Percentiles rank a stretch among this genome's conserved stretches.
Conservation (phyloP, 2,113 vertebrate genomes). For the Phalacrocorax pelagicus region DNA sequence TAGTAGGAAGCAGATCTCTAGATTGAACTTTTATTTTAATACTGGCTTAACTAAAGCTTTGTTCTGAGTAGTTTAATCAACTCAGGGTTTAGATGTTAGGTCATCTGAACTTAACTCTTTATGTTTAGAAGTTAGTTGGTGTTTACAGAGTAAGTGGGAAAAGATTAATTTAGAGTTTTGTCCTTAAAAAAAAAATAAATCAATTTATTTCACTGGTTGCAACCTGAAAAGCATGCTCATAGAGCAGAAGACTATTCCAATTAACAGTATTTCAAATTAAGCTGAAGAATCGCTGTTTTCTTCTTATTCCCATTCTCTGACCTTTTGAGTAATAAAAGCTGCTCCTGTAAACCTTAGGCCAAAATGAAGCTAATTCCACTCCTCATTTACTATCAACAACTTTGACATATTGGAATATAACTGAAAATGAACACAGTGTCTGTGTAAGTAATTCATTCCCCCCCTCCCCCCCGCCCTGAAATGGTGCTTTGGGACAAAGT, state of each 20-base stretch:
- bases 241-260: not conserved
- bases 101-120: not conserved
- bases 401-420: not conserved
- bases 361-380: not conserved
- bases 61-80: not conserved
- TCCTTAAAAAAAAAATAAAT: not conserved
- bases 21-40: not conserved
- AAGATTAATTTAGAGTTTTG: not conserved
- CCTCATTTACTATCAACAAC: not conserved
- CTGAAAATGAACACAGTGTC: not conserved
- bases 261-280: constrained; percentile 15
- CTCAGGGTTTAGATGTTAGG: not conserved
- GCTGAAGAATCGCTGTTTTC: not conserved
- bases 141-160: not conserved
- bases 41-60: not conserved
- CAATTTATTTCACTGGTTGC: not conserved
- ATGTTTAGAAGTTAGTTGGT: not conserved
- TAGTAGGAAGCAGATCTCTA: not conserved
- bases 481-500: not conserved
- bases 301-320: not conserved
- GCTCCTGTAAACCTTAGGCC: not conserved
- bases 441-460: not conserved
- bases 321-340: not conserved
- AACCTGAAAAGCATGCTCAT: not conserved
- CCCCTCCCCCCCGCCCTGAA: not conserved